These are phyloP conservation scores for Vollenhovia emeryi DNA, from an alignment of 1,140 invertebrate genomes.

Conservation along the genomic window DNA sequence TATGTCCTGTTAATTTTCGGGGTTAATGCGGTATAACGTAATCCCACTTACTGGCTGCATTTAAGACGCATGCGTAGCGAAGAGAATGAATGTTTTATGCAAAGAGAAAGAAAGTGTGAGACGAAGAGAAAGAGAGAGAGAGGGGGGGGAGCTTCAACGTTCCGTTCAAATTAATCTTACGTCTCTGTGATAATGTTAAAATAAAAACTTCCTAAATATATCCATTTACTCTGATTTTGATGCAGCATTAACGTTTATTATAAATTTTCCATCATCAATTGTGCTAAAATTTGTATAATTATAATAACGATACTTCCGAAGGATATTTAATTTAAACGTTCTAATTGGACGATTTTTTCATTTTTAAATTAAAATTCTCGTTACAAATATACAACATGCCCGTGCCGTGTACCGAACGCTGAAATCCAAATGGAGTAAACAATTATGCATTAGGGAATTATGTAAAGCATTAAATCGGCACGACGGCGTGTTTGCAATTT, in stretches of 20 bases:
- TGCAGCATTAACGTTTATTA: not conserved
- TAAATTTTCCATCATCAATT: slow-evolving; percentile 1
- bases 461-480: not conserved
- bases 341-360: not conserved
- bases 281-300: not conserved
- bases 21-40: slow-evolving; percentile 51
- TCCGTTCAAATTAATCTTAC: slow-evolving; percentile 22
- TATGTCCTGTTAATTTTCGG: slow-evolving; percentile 51
- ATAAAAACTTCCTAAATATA: not conserved
- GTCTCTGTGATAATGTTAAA: not conserved
- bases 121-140: not conserved
- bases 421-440: not conserved
- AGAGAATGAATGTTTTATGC: slow-evolving; percentile 13
- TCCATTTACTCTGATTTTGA: not conserved
- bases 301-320: not conserved
- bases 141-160: not conserved
- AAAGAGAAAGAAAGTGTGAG: not conserved
- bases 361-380: not conserved
- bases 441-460: slow-evolving; percentile 21
- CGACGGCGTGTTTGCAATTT: not conserved
- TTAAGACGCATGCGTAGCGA: slow-evolving; percentile 10
- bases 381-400: not conserved
- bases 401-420: not conserved
- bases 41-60: slow-evolving; percentile 39
- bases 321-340: not conserved